phyloP scores from a whole-genome alignment of 2,113 vertebrate species.

The Rostratula benghalensis region DNA sequence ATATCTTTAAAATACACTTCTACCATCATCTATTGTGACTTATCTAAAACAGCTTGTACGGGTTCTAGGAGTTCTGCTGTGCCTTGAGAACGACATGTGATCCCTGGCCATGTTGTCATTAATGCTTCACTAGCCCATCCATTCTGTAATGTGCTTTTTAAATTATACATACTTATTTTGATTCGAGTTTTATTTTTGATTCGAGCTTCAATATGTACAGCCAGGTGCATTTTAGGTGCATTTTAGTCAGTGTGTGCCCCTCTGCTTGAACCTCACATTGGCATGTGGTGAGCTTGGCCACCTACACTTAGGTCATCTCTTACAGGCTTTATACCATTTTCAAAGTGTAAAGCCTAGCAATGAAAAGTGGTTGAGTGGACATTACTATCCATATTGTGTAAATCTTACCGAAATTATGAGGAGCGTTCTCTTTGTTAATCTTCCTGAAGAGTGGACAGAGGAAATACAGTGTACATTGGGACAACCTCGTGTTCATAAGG shows the following conservation, averaged over 20 bases:
- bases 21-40: neutral
- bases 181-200: neutral
- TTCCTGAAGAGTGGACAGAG: neutral
- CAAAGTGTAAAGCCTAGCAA: neutral
- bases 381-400: neutral
- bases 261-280: neutral
- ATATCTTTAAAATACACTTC: neutral
- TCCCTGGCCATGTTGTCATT: neutral
- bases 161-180: neutral
- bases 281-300: neutral
- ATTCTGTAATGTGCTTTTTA: neutral
- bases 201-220: neutral
- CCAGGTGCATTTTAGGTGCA: neutral
- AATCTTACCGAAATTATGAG: neutral
- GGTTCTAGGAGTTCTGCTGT: neutral
- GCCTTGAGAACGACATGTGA: neutral
- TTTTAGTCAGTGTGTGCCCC: neutral
- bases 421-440: neutral
- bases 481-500: neutral
- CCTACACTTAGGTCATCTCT: neutral
- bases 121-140: neutral
- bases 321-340: neutral
- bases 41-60: neutral
- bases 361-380: neutral
- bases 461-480: neutral